A percentile compares a stretch with the other conserved stretches of the same genome.
These are phyloP conservation scores for Menidia menidia DNA, from an alignment of 2,797 vertebrate genomes.

Conservation along the genomic window DNA sequence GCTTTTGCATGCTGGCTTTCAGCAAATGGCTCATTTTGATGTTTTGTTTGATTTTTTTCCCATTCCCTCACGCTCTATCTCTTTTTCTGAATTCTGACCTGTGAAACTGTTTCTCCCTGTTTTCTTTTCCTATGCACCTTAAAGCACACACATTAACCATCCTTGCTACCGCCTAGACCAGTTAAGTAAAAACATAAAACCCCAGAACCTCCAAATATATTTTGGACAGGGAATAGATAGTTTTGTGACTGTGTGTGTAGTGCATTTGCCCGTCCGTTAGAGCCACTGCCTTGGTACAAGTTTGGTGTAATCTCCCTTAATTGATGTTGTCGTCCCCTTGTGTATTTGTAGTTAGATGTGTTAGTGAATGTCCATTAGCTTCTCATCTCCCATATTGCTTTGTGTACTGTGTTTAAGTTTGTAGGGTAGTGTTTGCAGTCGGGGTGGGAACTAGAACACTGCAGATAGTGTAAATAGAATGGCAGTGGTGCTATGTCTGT, in stretches of 20 bases:
- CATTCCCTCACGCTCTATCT: constrained; percentile 48
- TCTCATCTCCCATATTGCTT: constrained; percentile 79
- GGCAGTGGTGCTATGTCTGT: constrained; percentile 55
- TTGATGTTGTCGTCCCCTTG: constrained; percentile 84
- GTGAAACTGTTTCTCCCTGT: constrained; percentile 95
- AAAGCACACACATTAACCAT: constrained; percentile 99
- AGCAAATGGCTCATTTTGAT: constrained; percentile 90
- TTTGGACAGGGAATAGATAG: constrained; percentile 48
- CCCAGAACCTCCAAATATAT: constrained; percentile 64
- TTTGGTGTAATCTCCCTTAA: constrained; percentile 82
- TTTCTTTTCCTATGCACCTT: constrained; percentile 94
- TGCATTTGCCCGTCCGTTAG: constrained; percentile 31
- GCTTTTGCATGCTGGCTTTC: constrained; percentile 88
- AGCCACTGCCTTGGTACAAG: constrained; percentile 71
- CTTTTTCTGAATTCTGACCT: constrained; percentile 89
- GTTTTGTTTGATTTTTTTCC: constrained; percentile 82
- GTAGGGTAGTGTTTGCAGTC: constrained; percentile 24
- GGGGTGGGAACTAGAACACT: constrained; percentile 24
- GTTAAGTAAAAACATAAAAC: constrained; percentile 95
- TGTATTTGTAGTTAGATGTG: constrained; percentile 87
- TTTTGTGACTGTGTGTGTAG: constrained; percentile 43
- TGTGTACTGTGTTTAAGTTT: constrained; percentile 64
- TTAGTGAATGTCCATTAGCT: constrained; percentile 83
- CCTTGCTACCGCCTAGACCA: constrained; percentile 99
- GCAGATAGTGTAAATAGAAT: constrained; percentile 7